Evolutionary conservation across 2,888 invertebrate species (phyloP), one percentile per base, ranked within the genome.

Genomic region (Epiblema foenella): DNA sequence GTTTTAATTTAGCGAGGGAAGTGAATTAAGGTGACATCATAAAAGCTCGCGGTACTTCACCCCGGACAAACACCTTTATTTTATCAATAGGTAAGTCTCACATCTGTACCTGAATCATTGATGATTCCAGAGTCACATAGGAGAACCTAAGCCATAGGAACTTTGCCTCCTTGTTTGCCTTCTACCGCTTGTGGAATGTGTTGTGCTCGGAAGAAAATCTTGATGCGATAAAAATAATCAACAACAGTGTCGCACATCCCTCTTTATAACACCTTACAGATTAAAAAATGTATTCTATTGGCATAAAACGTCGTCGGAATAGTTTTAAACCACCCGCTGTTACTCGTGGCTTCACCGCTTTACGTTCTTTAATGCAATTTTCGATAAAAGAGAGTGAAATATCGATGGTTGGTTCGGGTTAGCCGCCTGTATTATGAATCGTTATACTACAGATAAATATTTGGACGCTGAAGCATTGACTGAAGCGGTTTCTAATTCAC

Each of bases 401-500:
- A 59, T 59, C 59, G 42, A 42, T 42, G 15, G 18, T 18, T 1
- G 59, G 42, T 9, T 37, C 1, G 60, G 11, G 29, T 46, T 59
- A 29, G 59, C 24, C 20, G n/a, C n/a, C 37, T 2, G 29, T 62
- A 42, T 63, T 63, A 63, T 37, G 52, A 20, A 52, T 63, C 18
- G 49, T 63, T 29, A 51, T 49, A 17, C 2, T 29, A 11, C 24
- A 52, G 52, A 63, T 63, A 52, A 63, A 63, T 63, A 63, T 63
- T 63, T 63, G 20, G 63, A 63, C 33, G 33, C 20, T 63, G 33
- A 20, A 52, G 18, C 64, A 63, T 52, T 52, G 51, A 64, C 18
- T 11, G 54, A 64, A 39, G 63, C 52, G 63, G 64, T 20, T 64
- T 52, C 39, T 42, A 17, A 46, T 37, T 20, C 39, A 11, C 17